A percentile compares a stretch with the other conserved stretches of the same genome.
phyloP scores from a whole-genome alignment of 2,113 vertebrate genomes.

The Indri indri region DNA sequence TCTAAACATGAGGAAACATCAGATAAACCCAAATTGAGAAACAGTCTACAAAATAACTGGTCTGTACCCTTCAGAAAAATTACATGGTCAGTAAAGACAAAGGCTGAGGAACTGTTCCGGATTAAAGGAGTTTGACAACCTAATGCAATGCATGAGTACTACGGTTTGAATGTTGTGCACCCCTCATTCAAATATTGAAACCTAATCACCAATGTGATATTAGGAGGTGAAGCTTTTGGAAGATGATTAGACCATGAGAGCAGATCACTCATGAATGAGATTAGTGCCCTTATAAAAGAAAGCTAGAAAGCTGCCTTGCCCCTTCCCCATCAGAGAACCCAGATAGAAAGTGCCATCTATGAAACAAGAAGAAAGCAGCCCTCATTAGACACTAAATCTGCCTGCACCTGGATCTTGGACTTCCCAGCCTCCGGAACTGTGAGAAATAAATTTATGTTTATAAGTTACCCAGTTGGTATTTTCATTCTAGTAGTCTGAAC shows the following conservation, averaged over 20 bases:
- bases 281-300: not conserved
- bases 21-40: not conserved
- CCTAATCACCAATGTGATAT: not conserved
- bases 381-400: not conserved
- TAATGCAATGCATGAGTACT: not conserved
- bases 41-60: not conserved
- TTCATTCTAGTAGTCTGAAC: not conserved
- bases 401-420: not conserved
- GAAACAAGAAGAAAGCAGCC: not conserved
- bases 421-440: not conserved
- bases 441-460: not conserved
- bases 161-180: not conserved
- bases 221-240: not conserved
- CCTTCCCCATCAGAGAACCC: not conserved
- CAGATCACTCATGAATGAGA: not conserved
- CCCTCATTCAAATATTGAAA: not conserved
- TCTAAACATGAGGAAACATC: not conserved
- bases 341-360: not conserved
- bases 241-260: not conserved
- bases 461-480: not conserved
- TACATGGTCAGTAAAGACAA: not conserved
- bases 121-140: not conserved
- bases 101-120: not conserved
- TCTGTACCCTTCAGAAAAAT: not conserved
- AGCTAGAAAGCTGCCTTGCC: not conserved